Percentiles rank a stretch among this genome's conserved stretches.
Conservation (phyloP, 1,140 invertebrate species). For the Drosophila rufa region DNA sequence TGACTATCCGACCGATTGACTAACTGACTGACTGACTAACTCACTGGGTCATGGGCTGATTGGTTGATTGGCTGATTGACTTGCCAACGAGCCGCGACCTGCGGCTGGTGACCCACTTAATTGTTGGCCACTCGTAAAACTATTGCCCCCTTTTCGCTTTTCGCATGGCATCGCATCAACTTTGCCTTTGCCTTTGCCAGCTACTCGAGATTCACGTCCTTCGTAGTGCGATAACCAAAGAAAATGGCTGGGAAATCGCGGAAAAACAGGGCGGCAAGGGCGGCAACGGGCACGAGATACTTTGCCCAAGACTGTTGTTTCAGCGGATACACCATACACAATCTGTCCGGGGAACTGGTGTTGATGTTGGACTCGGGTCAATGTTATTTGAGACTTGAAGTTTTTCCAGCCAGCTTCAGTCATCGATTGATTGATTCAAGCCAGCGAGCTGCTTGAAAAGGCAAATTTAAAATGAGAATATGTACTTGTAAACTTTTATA, state of each 20-base stretch:
- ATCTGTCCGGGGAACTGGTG: slow-evolving; percentile 16
- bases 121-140: slow-evolving; percentile 57
- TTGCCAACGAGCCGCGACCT: slow-evolving; percentile 65
- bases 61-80: slow-evolving; percentile 76
- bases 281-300: slow-evolving; percentile 11
- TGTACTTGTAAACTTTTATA: too few species aligned
- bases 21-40: slow-evolving; percentile 9
- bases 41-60: slow-evolving; percentile 14
- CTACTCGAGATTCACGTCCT: slow-evolving; percentile 22
- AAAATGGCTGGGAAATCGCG: slow-evolving; percentile 7
- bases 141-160: not conserved
- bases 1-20: not conserved
- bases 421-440: slow-evolving; percentile 13
- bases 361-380: slow-evolving; percentile 32
- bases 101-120: slow-evolving; percentile 63
- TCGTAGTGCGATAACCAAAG: slow-evolving; percentile 35
- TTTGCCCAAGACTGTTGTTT: slow-evolving; percentile 34
- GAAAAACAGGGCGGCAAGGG: not conserved
- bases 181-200: slow-evolving; percentile 16
- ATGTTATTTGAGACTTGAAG: slow-evolving; percentile 32
- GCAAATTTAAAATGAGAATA: not conserved
- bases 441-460: not conserved
- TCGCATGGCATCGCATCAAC: slow-evolving; percentile 1
- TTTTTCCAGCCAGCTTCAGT: not conserved
- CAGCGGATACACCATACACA: slow-evolving; percentile 26